These are phyloP conservation scores for Ciconia stormi DNA, from an alignment of 2,113 vertebrate genomes.

Conservation along the genomic window DNA sequence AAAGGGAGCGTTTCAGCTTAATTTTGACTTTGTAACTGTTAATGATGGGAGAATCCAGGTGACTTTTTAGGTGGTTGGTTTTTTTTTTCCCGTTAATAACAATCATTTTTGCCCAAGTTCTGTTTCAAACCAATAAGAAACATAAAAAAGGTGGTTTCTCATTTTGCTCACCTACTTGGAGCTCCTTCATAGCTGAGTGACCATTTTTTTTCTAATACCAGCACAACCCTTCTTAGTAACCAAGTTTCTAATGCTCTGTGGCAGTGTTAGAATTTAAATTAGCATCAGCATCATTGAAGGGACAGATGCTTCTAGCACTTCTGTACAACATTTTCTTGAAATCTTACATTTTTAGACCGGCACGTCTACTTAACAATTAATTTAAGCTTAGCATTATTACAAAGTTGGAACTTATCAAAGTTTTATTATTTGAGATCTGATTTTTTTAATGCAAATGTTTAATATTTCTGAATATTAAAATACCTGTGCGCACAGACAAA, in stretches of 20 bases:
- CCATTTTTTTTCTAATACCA: not conserved
- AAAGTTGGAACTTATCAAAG: accelerated
- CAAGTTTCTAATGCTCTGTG: accelerated
- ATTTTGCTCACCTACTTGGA: not conserved
- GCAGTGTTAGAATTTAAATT: not conserved
- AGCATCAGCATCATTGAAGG: not conserved
- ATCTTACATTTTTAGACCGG: not conserved
- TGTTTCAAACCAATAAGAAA: not conserved
- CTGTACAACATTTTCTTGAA: not conserved
- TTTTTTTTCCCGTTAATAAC: accelerated
- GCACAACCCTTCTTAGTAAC: not conserved
- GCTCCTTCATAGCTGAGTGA: not conserved
- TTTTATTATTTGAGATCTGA: not conserved
- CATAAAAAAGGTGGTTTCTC: accelerated
- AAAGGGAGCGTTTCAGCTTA: not conserved
- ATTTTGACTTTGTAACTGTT: not conserved
- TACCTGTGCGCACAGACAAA: accelerated
- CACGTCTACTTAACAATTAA: not conserved
- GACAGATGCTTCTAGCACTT: accelerated
- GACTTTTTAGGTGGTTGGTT: accelerated
- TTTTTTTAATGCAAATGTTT: not conserved
- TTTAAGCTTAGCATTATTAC: not conserved
- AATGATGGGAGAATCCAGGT: not conserved
- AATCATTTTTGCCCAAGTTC: not conserved
- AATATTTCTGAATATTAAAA: not conserved